phyloP scores from a whole-genome alignment of 2,797 vertebrate genomes.

The Lerista edwardsae region DNA sequence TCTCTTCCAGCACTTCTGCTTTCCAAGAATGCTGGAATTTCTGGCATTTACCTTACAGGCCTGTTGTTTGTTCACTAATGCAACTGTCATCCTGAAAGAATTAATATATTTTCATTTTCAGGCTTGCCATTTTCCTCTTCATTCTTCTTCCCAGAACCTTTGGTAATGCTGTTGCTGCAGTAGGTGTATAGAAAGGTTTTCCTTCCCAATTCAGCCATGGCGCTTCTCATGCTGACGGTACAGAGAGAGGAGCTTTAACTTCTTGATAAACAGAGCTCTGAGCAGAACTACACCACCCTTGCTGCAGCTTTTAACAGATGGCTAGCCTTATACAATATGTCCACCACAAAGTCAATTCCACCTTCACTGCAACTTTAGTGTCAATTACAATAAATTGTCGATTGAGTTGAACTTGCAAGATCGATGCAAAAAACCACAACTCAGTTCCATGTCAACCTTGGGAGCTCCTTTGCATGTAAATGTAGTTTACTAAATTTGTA shows the following conservation, averaged over 20 bases:
- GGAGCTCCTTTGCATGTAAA: background rate
- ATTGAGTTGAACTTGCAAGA: background rate
- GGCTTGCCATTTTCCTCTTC: background rate
- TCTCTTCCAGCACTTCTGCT: slow-evolving; percentile 18
- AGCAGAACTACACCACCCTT: background rate
- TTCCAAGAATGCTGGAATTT: slow-evolving; percentile 41
- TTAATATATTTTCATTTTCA: background rate
- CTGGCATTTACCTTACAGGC: slow-evolving; percentile 30
- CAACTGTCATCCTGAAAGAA: slow-evolving; percentile 27
- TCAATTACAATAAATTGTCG: background rate
- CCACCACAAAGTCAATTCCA: background rate
- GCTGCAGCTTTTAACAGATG: background rate
- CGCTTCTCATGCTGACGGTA: background rate
- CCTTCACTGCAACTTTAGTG: background rate
- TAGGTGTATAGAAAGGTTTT: background rate
- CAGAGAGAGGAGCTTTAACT: background rate
- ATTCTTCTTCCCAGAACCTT: background rate
- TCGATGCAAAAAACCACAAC: background rate
- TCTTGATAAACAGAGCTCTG: background rate
- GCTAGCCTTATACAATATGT: background rate
- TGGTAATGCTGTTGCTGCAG: background rate
- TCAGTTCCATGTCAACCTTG: background rate
- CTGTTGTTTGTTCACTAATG: slow-evolving; percentile 37
- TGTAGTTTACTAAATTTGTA: background rate
- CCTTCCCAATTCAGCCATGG: background rate